These are phyloP conservation scores for Microctonus aethiopoides DNA, from an alignment of 2,888 invertebrate species.

Conservation along the genomic window DNA sequence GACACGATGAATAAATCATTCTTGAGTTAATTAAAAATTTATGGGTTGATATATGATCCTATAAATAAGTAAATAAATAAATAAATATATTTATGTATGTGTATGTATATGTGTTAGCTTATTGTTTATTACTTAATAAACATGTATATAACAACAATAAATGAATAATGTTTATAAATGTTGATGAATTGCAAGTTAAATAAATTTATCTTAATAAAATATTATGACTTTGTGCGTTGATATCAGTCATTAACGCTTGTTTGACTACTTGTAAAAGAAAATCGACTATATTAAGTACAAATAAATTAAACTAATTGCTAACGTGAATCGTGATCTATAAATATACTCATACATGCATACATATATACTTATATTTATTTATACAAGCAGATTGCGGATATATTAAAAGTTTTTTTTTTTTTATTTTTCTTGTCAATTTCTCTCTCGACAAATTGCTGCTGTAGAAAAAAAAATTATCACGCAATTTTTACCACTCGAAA, in stretches of 20 bases:
- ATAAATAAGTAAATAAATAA: neutral
- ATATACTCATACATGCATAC: neutral
- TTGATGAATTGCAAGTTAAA: neutral
- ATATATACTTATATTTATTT: no score
- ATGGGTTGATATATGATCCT: conserved; percentile 38
- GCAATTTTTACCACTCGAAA: neutral
- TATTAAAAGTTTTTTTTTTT: no score
- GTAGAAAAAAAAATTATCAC: neutral
- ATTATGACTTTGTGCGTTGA: neutral
- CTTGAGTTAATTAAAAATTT: conserved; percentile 38
- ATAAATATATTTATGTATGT: neutral
- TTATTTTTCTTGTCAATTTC: no score
- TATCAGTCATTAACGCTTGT: conserved; percentile 21
- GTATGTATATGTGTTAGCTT: no score
- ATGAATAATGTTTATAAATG: conserved; percentile 22
- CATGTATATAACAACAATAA: neutral
- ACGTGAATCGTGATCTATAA: neutral
- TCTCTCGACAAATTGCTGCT: neutral
- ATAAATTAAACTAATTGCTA: neutral
- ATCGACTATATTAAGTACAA: neutral
- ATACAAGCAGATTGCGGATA: no score
- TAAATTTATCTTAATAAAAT: conserved; percentile 6
- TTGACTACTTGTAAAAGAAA: neutral
- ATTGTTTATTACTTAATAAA: no score
- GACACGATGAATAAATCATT: conserved; percentile 9